phyloP scores from a whole-genome alignment of 2,113 vertebrate species.

The Scartelaos histophorus region DNA sequence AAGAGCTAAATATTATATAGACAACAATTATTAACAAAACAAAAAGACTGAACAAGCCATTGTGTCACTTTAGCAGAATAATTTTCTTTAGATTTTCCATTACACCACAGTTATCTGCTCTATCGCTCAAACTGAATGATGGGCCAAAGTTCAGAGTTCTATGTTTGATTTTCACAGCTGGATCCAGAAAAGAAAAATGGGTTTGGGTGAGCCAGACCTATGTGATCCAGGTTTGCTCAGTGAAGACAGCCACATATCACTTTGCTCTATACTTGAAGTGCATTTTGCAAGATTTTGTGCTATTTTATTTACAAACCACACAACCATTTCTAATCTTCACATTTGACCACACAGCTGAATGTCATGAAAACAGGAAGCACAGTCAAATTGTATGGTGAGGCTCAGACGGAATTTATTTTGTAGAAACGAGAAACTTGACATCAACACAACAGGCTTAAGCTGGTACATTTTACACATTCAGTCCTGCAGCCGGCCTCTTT shows the following conservation, averaged over 20 bases:
- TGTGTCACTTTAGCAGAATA: background rate
- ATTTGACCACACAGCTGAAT: conserved; percentile 17
- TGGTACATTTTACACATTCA: too few species aligned
- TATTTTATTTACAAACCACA: background rate
- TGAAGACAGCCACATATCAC: background rate
- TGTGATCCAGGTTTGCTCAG: background rate
- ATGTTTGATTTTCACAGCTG: conserved; percentile 13
- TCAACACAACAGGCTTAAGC: too few species aligned
- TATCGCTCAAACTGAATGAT: background rate
- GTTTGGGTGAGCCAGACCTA: background rate
- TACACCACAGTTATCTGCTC: background rate
- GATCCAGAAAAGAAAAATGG: background rate
- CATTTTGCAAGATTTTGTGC: background rate
- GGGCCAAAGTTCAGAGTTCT: background rate
- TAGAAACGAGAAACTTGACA: background rate
- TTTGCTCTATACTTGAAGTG: too few species aligned
- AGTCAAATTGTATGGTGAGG: conserved; percentile 3
- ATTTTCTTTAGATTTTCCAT: background rate
- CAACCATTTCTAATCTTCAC: conserved; percentile 11
- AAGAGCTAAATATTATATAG: background rate
- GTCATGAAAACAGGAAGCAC: conserved; percentile 5
- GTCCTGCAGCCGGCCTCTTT: too few species aligned
- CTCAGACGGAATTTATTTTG: conserved; percentile 16
- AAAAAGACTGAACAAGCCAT: background rate
- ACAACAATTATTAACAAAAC: background rate